phyloP scores from a whole-genome alignment of 2,113 vertebrate genomes.

The Semicossyphus pulcher region DNA sequence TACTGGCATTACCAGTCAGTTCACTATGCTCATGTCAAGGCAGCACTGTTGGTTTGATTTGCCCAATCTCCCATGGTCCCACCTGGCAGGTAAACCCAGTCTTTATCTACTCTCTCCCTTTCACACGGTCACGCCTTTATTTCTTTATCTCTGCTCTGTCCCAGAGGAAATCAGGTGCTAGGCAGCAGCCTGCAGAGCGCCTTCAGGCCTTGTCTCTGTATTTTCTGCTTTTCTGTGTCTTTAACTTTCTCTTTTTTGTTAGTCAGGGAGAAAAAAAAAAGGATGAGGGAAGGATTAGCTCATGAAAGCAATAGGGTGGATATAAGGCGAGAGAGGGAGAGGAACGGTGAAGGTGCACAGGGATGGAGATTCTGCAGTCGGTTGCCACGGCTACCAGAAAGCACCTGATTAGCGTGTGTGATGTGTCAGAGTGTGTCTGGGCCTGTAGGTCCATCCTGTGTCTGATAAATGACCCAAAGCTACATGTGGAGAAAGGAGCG shows the following conservation, averaged over 20 bases:
- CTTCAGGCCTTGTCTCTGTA: slow-evolving; percentile 20
- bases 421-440: slow-evolving; percentile 46
- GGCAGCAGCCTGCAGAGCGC: slow-evolving; percentile 45
- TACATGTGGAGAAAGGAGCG: slow-evolving; percentile 57
- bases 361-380: slow-evolving; percentile 20
- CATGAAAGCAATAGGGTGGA: slow-evolving; percentile 58
- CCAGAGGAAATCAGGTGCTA: slow-evolving; percentile 64
- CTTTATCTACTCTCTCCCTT: slow-evolving; percentile 52
- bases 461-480: slow-evolving; percentile 64
- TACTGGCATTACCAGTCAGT: slow-evolving; percentile 13
- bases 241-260: slow-evolving; percentile 52
- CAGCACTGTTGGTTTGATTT: slow-evolving; percentile 16
- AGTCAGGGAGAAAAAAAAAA: slow-evolving; percentile 19
- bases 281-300: slow-evolving; percentile 55
- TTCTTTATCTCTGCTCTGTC: slow-evolving; percentile 41
- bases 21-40: slow-evolving; percentile 27
- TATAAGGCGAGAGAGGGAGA: background rate
- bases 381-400: slow-evolving; percentile 65
- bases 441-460: slow-evolving; percentile 47
- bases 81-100: slow-evolving; percentile 68
- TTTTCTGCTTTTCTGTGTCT: background rate
- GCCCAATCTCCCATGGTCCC: slow-evolving; percentile 44
- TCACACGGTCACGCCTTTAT: slow-evolving; percentile 67
- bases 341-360: slow-evolving; percentile 24
- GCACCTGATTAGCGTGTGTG: slow-evolving; percentile 61